A percentile compares a stretch with the other conserved stretches of the same genome.
These are phyloP conservation scores for Thumatha senex DNA, from an alignment of 2,888 invertebrate genomes.

Conservation along the genomic window DNA sequence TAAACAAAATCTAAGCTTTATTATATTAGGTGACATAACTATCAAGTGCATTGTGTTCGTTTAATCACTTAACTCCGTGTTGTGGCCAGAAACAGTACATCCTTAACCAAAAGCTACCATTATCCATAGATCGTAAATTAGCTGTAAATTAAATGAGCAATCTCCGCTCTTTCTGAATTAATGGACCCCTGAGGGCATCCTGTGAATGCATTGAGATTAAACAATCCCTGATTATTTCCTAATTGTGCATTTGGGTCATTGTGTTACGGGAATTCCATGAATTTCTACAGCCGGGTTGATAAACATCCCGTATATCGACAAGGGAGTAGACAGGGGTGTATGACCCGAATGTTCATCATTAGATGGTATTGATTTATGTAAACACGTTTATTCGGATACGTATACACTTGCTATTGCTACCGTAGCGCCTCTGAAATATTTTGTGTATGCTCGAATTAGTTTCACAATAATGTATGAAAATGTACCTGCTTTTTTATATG, in stretches of 20 bases:
- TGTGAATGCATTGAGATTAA: conserved; percentile 2
- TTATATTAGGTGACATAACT: too few species aligned
- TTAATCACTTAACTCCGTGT: not conserved
- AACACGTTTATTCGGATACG: too few species aligned
- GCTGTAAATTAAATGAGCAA: conserved; percentile 7
- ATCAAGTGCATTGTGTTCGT: not conserved
- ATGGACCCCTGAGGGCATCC: not conserved
- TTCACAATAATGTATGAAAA: too few species aligned
- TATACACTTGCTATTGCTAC: too few species aligned
- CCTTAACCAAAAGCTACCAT: not conserved
- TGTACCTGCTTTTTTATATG: too few species aligned
- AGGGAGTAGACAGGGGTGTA: not conserved
- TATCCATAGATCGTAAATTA: conserved; percentile 5
- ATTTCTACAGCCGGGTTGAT: not conserved
- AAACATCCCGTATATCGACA: not conserved
- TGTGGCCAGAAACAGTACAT: not conserved
- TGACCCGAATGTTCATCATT: too few species aligned
- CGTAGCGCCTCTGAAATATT: too few species aligned
- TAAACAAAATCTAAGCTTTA: too few species aligned
- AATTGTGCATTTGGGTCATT: not conserved
- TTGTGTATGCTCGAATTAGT: too few species aligned
- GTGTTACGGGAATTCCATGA: not conserved
- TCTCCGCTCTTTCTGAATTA: conserved; percentile 4
- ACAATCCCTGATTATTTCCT: not conserved
- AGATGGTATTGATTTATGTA: too few species aligned